Base-by-base conservation (phyloP, 1,140 invertebrate genomes). In the Drosophila ohnishii region DNA sequence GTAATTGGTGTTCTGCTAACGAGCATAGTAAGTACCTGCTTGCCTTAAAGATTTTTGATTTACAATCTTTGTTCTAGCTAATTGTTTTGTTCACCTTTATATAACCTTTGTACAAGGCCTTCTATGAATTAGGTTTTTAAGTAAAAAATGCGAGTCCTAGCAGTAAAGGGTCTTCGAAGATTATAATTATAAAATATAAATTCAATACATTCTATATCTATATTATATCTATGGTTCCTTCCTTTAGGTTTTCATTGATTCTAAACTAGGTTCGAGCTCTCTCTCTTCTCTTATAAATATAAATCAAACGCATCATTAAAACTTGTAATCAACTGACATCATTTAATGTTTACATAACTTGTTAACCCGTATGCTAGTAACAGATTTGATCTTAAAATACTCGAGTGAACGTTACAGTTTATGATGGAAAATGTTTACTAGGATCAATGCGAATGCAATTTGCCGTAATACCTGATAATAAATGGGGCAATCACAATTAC, bases 401-500 rank as follows among this genome's bases (percentile, higher is more conserved):
- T 76, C 50, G 75, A 80, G 75, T 59, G 45, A 55, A 58, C 42
- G 40, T 45, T 73, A 56, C 35, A 75, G 28, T 67, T 55, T 35
- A 50, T 59, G 58, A 56, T 79, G 64, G 22, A 57, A 55, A 14
- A 75, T 39, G 30, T 34, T 74, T 34, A 42, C 37, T 77, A 35
- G 63, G 39, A 66, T 73, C 44, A 10, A 40, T 59, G 37, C 30
- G 28, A 47, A 56, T 63, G 60, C 58, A 47, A 47, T 44, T 53
- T 50, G 61, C 53, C 51, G 32, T 60, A 66, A 80, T 74, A 74
- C 44, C 59, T 56, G 56, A 72, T 75, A 51, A 53, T 16, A 61
- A 78, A 75, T 72, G 59, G 64, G 73, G 32, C 75, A 64, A 51
- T 48, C 75, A 78, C 75, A 82, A 72, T 34, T 64, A 42, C 70